These are phyloP conservation scores for Entomobrya proxima DNA, from an alignment of 2,888 invertebrate species.

Conservation along the genomic window DNA sequence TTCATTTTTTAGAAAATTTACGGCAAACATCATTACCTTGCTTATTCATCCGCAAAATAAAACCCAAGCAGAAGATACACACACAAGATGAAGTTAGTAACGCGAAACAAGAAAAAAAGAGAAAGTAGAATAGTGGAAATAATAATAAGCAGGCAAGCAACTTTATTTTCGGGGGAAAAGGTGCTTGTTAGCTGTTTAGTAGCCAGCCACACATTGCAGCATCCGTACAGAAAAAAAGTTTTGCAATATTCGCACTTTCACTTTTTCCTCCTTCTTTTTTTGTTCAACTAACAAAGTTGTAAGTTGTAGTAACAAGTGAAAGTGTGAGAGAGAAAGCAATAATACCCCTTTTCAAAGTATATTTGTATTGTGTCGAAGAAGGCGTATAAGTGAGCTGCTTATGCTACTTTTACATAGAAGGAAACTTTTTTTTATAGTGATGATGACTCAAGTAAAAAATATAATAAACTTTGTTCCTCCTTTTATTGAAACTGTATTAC, in stretches of 20 bases:
- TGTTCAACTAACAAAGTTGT: background rate
- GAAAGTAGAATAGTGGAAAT: background rate
- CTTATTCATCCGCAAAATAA: slow-evolving; percentile 22
- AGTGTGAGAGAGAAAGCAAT: background rate
- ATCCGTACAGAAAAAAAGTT: slow-evolving; percentile 32
- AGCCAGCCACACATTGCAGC: no score
- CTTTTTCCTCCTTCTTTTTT: background rate
- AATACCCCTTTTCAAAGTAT: background rate
- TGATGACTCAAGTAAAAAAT: no score
- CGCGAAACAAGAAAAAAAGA: background rate
- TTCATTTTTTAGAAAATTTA: no score
- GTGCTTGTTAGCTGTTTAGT: no score
- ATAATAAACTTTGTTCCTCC: no score
- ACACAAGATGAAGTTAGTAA: slow-evolving; percentile 1
- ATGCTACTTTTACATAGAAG: no score
- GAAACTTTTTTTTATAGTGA: no score
- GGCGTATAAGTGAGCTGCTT: background rate
- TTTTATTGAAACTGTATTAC: no score
- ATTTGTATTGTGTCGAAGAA: background rate
- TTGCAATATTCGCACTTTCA: slow-evolving; percentile 45
- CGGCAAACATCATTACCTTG: slow-evolving; percentile 44
- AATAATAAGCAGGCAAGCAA: slow-evolving; percentile 12
- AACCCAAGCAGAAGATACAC: no score
- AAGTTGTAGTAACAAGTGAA: background rate
- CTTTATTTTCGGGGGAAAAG: background rate